Percentiles rank a stretch among this genome's conserved stretches.
phyloP scores from a whole-genome alignment of 2,113 vertebrate species.

The Hippocampus guttulatus region DNA sequence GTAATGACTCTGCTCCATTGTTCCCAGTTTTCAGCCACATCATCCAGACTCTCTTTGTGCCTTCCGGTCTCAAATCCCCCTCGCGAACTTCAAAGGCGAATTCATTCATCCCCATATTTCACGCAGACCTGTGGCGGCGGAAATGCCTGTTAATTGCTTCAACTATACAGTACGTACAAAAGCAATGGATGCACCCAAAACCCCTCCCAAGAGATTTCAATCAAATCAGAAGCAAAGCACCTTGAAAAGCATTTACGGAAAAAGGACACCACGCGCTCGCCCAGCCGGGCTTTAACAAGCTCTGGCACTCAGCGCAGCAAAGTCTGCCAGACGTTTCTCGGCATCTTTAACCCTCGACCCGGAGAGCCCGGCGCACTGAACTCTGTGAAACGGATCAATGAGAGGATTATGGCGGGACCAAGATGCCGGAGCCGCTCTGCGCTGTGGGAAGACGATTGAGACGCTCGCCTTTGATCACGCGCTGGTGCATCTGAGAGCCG shows the following conservation, averaged over 20 bases:
- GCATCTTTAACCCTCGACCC: constrained; percentile 65
- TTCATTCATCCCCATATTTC: constrained; percentile 39
- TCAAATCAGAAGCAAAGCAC: constrained; percentile 33
- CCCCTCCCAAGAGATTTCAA: constrained; percentile 4
- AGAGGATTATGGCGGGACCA: constrained; percentile 65
- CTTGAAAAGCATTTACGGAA: constrained; percentile 42
- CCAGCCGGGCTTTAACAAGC: constrained; percentile 43
- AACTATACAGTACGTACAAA: constrained; percentile 40
- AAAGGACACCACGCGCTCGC: constrained; percentile 25
- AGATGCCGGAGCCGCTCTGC: constrained; percentile 67
- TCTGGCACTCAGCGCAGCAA: constrained; percentile 42
- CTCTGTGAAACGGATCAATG: constrained; percentile 69
- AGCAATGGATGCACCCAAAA: constrained; percentile 39
- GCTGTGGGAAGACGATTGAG: constrained; percentile 67
- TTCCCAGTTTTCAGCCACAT: constrained; percentile 51
- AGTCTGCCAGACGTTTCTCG: constrained; percentile 62
- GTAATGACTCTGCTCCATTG: constrained; percentile 61
- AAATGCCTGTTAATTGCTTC: constrained; percentile 61
- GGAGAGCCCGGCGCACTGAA: constrained; percentile 49
- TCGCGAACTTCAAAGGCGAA: constrained; percentile 66
- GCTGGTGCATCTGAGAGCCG: constrained; percentile 59
- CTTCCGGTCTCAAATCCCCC: constrained; percentile 50
- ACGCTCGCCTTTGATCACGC: constrained; percentile 67
- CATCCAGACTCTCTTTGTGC: constrained; percentile 45
- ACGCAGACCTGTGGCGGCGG: constrained; percentile 39